Evolutionary conservation across 2,888 invertebrate species (phyloP).

Genomic region (Lutraria lutraria): DNA sequence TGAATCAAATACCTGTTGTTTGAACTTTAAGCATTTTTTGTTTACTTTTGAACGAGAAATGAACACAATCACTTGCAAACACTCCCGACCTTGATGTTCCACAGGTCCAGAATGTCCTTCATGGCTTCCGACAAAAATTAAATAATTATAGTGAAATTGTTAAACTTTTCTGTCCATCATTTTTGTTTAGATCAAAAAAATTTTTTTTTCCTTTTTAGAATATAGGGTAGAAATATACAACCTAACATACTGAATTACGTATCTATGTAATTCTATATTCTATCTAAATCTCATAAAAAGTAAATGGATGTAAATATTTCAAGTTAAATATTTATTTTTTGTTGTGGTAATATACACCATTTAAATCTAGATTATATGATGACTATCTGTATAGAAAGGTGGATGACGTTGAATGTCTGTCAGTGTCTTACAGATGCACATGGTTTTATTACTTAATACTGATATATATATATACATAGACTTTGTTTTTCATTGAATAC

Average conservation of each 20-base stretch:
- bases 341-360: neutral
- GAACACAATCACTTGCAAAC: too few relatives aligned
- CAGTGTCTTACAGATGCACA: neutral
- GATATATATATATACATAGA: neutral
- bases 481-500: neutral
- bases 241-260: neutral
- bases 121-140: too few relatives aligned
- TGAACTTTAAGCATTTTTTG: conserved; percentile 12
- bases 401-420: neutral
- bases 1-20: conserved; percentile 12
- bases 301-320: neutral
- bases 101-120: too few relatives aligned
- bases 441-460: neutral
- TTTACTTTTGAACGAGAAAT: neutral
- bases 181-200: neutral
- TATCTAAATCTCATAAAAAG: neutral
- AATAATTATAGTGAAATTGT: neutral
- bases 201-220: neutral
- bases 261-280: conserved; percentile 4
- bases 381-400: neutral
- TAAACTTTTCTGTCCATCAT: neutral
- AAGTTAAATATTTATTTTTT: neutral
- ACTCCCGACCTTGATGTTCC: too few relatives aligned
- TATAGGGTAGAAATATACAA: neutral
- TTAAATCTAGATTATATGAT: neutral